Evolutionary conservation across 2,113 vertebrate species (phyloP).

Genomic region (Cheirogaleus medius): DNA sequence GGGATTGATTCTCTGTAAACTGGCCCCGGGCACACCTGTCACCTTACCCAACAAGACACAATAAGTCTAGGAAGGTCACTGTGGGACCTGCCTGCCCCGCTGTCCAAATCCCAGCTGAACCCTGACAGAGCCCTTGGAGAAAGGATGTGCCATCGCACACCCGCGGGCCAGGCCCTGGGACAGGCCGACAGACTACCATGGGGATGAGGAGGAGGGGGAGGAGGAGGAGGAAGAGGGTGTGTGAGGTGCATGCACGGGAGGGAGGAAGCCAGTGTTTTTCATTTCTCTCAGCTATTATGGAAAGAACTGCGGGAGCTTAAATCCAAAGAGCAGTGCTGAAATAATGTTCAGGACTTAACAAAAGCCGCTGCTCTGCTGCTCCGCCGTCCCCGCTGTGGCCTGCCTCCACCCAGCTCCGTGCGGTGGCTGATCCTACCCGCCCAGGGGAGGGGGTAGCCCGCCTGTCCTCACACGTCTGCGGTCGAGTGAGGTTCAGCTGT

Average conservation of each 20-base stretch:
- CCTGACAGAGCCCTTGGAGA: background rate
- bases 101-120: constrained; percentile 52
- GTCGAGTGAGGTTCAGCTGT: background rate
- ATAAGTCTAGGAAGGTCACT: constrained; percentile 25
- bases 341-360: constrained; percentile 73
- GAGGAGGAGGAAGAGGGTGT: background rate
- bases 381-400: constrained; percentile 49
- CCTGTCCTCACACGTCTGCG: background rate
- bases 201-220: background rate
- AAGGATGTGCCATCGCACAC: background rate
- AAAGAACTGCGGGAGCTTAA: constrained; percentile 71
- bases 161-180: background rate
- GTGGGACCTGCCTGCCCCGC: background rate
- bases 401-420: constrained; percentile 7
- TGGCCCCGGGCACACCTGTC: background rate
- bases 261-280: constrained; percentile 52
- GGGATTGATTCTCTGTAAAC: constrained; percentile 54
- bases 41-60: background rate
- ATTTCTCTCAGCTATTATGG: constrained; percentile 75
- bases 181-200: background rate
- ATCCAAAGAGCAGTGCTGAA: constrained; percentile 68
- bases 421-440: background rate
- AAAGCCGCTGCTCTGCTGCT: background rate
- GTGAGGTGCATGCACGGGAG: background rate
- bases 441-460: background rate